phyloP scores from a whole-genome alignment of 2,888 invertebrate species.

The Brachyptera putata region DNA sequence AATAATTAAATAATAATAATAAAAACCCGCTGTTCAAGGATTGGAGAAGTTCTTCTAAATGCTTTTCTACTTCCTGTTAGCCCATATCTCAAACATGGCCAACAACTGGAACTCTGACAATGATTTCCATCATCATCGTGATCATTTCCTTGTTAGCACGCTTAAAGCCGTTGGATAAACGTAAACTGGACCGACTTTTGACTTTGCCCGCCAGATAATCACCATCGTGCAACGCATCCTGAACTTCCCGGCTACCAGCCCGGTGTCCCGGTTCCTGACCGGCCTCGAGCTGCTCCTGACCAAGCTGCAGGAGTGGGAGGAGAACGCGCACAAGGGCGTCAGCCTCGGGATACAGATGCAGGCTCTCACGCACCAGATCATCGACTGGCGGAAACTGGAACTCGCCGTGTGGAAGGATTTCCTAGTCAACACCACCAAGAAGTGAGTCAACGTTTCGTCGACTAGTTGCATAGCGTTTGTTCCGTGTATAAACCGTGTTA shows the following conservation, averaged over 20 bases:
- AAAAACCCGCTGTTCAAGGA: too few species aligned
- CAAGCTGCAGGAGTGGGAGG: conserved; percentile 87
- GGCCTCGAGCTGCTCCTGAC: conserved; percentile 86
- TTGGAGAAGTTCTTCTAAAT: too few species aligned
- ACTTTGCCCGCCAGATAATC: too few species aligned
- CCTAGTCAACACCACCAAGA: conserved; percentile 62
- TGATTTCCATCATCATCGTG: too few species aligned
- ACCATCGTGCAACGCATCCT: conserved; percentile 61
- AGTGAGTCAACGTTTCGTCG: conserved; percentile 45
- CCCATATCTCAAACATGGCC: too few species aligned
- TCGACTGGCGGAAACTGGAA: conserved; percentile 88
- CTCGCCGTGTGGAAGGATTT: conserved; percentile 83
- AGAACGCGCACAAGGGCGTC: conserved; percentile 81
- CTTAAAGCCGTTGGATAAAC: too few species aligned
- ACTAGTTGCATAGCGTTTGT: too few species aligned
- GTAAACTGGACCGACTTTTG: too few species aligned
- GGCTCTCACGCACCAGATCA: conserved; percentile 73
- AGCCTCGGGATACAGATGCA: conserved; percentile 71
- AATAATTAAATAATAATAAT: too few species aligned
- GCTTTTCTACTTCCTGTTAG: too few species aligned
- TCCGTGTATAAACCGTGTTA: background rate
- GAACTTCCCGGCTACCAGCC: conserved; percentile 70
- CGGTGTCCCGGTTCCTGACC: conserved; percentile 81
- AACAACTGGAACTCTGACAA: too few species aligned
- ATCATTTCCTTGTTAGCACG: too few species aligned